These are phyloP conservation scores for Argynnis bischoffii DNA, from an alignment of 2,888 invertebrate genomes.

Conservation along the genomic window DNA sequence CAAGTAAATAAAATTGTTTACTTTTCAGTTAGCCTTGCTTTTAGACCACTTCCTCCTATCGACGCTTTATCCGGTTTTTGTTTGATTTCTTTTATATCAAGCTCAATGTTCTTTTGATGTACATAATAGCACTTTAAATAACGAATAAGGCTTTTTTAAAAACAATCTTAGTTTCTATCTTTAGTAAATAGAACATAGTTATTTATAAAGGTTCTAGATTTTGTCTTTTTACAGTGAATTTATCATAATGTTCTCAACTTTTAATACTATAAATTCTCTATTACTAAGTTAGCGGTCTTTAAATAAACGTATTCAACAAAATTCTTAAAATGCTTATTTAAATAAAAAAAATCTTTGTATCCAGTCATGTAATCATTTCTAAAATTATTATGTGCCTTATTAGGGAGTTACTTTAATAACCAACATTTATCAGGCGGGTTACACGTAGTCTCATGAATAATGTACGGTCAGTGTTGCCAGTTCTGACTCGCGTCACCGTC, in stretches of 20 bases:
- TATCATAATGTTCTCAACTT: too few relatives aligned
- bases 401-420: neutral
- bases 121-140: conserved; percentile 6
- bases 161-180: neutral
- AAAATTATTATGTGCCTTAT: conserved; percentile 6
- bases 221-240: too few relatives aligned
- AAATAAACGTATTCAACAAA: too few relatives aligned
- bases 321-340: too few relatives aligned
- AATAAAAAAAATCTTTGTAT: too few relatives aligned
- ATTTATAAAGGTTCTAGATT: too few relatives aligned
- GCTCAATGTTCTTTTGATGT: neutral
- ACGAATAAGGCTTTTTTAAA: neutral
- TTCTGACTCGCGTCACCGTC: conserved; percentile 16
- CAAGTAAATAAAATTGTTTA: conserved; percentile 30
- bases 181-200: too few relatives aligned
- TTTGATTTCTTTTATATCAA: neutral
- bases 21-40: conserved; percentile 30
- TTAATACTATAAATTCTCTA: too few relatives aligned
- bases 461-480: conserved; percentile 24
- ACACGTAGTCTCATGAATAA: conserved; percentile 24
- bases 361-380: neutral
- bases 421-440: neutral
- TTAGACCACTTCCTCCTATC: conserved; percentile 25
- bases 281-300: too few relatives aligned
- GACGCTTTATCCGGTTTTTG: conserved; percentile 1